A percentile compares a stretch with the other conserved stretches of the same genome.
These are phyloP conservation scores for Drosophila arizonae DNA, from an alignment of 1,140 invertebrate genomes.

Conservation along the genomic window DNA sequence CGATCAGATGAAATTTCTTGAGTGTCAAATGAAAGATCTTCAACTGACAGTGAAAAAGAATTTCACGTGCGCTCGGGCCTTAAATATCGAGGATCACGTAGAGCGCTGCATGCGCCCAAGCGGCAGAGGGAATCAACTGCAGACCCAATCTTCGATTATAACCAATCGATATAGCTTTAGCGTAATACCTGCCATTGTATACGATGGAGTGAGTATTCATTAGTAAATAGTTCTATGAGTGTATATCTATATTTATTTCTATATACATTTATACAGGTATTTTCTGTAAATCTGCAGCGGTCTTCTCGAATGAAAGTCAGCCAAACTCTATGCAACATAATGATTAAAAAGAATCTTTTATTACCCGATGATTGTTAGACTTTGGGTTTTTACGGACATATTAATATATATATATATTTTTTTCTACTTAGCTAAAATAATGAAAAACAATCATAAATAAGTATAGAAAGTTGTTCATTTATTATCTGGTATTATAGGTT, in stretches of 20 bases:
- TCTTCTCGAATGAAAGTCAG: not conserved
- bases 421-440: too few species aligned
- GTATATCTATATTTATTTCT: not conserved
- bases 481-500: too few species aligned
- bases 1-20: conserved; percentile 18
- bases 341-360: not conserved
- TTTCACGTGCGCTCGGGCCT: conserved; percentile 3
- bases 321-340: conserved; percentile 10
- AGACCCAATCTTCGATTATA: not conserved
- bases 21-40: conserved; percentile 14
- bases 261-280: conserved; percentile 9
- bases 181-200: conserved; percentile 27
- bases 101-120: not conserved
- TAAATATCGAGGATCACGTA: not conserved
- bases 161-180: conserved; percentile 14
- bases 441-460: not conserved
- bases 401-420: not conserved
- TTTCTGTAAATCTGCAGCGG: conserved; percentile 9
- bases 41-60: not conserved
- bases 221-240: not conserved
- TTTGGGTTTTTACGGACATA: not conserved
- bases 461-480: too few species aligned
- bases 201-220: conserved; percentile 20
- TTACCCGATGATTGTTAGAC: conserved; percentile 2
- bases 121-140: not conserved